Conservation (phyloP, 2,797 vertebrate genomes). For the Halcyon badia region DNA sequence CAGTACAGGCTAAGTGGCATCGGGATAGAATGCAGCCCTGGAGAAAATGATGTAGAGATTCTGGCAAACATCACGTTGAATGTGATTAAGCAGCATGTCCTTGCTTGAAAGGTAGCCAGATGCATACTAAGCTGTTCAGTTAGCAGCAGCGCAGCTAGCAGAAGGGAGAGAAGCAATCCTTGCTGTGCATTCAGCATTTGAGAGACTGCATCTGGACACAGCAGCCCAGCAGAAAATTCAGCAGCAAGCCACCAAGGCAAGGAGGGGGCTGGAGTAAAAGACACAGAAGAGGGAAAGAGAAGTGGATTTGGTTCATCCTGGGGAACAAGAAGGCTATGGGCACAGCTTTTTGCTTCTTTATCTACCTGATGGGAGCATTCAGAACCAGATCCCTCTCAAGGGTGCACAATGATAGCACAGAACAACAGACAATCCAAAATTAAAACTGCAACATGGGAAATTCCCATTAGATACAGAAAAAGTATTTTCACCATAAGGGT, state of each 20-base stretch:
- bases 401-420: background rate
- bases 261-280: background rate
- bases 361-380: background rate
- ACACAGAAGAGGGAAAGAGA: background rate
- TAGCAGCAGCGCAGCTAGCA: background rate
- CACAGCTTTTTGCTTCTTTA: background rate
- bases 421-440: background rate
- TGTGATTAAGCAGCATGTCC: accelerated
- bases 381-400: background rate
- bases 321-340: background rate
- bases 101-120: background rate
- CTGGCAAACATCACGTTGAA: background rate
- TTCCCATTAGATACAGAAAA: background rate
- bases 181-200: background rate
- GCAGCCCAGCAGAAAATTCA: background rate
- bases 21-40: background rate
- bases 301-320: background rate
- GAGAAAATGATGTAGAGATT: background rate
- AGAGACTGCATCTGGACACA: background rate
- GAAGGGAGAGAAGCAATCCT: background rate
- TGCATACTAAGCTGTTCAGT: background rate
- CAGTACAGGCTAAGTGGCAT: background rate
- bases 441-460: background rate
- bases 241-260: background rate
- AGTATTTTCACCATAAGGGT: background rate